Evolutionary conservation across 1,140 invertebrate species (phyloP), one percentile per base, ranked within the genome.

Genomic region (Brachionus rubens): DNA sequence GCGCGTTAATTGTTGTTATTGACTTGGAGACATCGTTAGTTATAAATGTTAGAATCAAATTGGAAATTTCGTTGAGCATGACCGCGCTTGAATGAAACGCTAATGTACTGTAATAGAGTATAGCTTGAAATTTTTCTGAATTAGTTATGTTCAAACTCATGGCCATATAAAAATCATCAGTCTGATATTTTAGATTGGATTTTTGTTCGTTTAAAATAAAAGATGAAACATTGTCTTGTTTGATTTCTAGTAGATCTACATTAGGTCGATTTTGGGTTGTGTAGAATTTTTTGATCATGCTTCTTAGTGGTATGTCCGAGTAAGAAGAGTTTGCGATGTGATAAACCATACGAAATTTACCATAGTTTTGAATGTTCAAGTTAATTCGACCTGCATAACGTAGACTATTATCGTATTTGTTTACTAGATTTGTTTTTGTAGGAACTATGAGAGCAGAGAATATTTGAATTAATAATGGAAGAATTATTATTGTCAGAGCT

Each of bases 61-160:
- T 72, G n/a, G 46, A 30, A 6, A 50, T 12, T 40, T 72, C 68
- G 21, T 72, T 72, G 12, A 72, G n/a, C 9, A 50, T 26, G 12
- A 19, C 50, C 16, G 28, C 68, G 26, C 46, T 36, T 16, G 68
- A 72, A 72, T 72, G 68, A 72, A 72, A 72, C 24, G 68, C 68
- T 46, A 72, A 40, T 6, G 28, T 48, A 19, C 68, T 72, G 26
- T 72, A 72, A 36, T 50, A 54, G n/a, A 72, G 41, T 14, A 21
- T 72, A 24, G 68, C 68, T 12, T 72, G 36, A 24, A 72, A 54
- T 36, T 16, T 33, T 16, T 48, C 30, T 21, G 16, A 48, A 54
- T 54, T 41, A 10, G 46, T 54, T 9, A 72, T 48, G 46, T 54
- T 48, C 24, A 72, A 72, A 14, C 28, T 50, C 16, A 72, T 48